Base-by-base conservation (phyloP, 1,140 invertebrate species). In the Stegodyphus mimosarum region DNA sequence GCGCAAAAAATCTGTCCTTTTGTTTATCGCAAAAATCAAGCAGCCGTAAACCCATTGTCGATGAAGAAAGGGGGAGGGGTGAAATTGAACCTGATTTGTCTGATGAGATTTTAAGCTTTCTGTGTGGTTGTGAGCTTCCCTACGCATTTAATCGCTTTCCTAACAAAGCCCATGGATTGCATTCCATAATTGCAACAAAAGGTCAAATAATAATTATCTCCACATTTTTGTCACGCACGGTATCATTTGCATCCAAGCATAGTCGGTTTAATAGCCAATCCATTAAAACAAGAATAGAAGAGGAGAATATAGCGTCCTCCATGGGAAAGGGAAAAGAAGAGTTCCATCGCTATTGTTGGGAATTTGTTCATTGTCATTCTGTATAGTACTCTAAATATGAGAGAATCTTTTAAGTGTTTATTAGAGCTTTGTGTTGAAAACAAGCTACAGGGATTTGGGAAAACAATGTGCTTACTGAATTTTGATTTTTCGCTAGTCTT, bases 151-250 rank as follows among this genome's bases (percentile, higher is more conserved):
- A 33, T 33, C 33, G 33, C 33, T 33, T 33, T 33, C 33, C 55
- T 60, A 60, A 60, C 55, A 60, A 60, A 60, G 55, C 55, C 15
- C 1, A 9, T 60, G 9, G 15, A 60, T 60, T 60, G 9, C 55
- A 15, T 60, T 60, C 55, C 15, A 9, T 49, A 72, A 71, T 72
- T 63, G 78, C 78, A 71, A 70, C 69, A 53, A 81, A 81, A 81
- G 51, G 7, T 50, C 50, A 17, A 13, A 72, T 10, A 55, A 71
- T 63, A 72, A 81, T 72, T 81, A 72, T 64, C 51, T 9, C 78
- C 55, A 51, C 60, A 66, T 74, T 83, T 79, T 83, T 60, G 80
- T 80, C 80, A 83, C 71, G 80, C 80, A 83, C 80, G 72, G 63
- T 53, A 72, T 60, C 64, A 7, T 52, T 81, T 51, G 64, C 50